Evolutionary conservation across 2,797 vertebrate genomes (phyloP).

Genomic region (Anabas testudineus): DNA sequence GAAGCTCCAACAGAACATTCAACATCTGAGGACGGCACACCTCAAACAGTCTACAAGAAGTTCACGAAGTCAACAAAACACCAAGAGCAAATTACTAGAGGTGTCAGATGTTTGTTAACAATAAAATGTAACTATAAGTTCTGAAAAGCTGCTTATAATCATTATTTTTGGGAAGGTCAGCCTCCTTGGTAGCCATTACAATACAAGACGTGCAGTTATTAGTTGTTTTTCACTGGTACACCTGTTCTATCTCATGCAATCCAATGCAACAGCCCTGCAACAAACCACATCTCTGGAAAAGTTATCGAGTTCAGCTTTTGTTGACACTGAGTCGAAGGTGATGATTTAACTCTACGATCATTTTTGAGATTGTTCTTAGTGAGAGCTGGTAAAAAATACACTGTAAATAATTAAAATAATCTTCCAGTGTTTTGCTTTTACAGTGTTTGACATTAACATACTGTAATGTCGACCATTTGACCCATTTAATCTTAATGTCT

Average conservation of each 20-base stretch:
- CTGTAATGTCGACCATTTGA: too few relatives aligned
- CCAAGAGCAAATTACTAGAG: neutral
- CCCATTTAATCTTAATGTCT: too few relatives aligned
- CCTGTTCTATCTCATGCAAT: conserved; percentile 7
- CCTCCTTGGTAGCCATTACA: too few relatives aligned
- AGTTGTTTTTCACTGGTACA: conserved; percentile 4
- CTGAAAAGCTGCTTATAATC: neutral
- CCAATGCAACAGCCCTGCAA: neutral
- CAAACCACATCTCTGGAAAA: neutral
- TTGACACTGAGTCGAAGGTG: conserved; percentile 10
- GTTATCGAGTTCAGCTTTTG: conserved; percentile 5
- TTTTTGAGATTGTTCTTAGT: too few relatives aligned
- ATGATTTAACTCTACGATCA: neutral
- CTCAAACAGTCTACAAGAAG: neutral
- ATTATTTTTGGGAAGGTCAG: too few relatives aligned
- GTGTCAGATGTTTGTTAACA: neutral
- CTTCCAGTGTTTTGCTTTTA: too few relatives aligned
- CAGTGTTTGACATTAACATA: too few relatives aligned
- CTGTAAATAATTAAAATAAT: too few relatives aligned
- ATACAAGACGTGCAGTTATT: neutral
- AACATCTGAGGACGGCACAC: conserved; percentile 7
- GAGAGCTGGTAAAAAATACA: too few relatives aligned
- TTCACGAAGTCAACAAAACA: neutral
- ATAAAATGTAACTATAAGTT: neutral
- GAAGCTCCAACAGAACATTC: conserved; percentile 19